Percentiles rank a stretch among this genome's conserved stretches.
These are phyloP conservation scores for Stegastes partitus DNA, from an alignment of 2,113 vertebrate genomes.

Conservation along the genomic window DNA sequence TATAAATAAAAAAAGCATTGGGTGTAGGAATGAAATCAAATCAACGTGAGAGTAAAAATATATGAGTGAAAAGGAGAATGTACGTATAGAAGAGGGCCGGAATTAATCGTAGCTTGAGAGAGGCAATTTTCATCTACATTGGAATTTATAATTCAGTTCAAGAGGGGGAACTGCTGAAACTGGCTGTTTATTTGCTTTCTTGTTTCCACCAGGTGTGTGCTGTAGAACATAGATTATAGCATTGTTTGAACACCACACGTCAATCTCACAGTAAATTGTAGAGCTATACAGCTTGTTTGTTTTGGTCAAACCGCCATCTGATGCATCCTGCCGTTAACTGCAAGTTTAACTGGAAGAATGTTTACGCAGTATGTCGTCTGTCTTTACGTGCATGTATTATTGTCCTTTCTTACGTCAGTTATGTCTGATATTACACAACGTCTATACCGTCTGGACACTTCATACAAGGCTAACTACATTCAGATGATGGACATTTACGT, in stretches of 20 bases:
- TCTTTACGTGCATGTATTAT: not conserved
- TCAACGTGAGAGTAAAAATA: no score
- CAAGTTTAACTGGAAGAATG: not conserved
- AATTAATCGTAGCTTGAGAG: no score
- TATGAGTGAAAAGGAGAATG: no score
- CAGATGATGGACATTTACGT: not conserved
- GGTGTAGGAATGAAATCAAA: no score
- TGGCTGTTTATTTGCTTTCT: not conserved
- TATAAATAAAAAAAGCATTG: no score
- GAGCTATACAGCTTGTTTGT: conserved; percentile 23
- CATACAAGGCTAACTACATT: not conserved
- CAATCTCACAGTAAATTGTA: conserved; percentile 6
- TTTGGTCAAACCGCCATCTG: conserved; percentile 7
- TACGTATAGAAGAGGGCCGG: no score
- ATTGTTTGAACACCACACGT: not conserved
- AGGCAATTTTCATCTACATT: no score
- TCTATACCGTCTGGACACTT: not conserved
- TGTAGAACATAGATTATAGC: not conserved
- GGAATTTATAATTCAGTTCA: no score
- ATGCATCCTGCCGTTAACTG: not conserved
- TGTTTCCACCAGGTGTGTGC: not conserved
- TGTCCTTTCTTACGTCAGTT: not conserved
- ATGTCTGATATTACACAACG: not conserved
- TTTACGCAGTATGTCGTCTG: conserved; percentile 12
- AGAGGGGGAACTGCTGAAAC: not conserved